Evolutionary conservation across 2,888 invertebrate species (phyloP).

Genomic region (Coelopa pilipes): DNA sequence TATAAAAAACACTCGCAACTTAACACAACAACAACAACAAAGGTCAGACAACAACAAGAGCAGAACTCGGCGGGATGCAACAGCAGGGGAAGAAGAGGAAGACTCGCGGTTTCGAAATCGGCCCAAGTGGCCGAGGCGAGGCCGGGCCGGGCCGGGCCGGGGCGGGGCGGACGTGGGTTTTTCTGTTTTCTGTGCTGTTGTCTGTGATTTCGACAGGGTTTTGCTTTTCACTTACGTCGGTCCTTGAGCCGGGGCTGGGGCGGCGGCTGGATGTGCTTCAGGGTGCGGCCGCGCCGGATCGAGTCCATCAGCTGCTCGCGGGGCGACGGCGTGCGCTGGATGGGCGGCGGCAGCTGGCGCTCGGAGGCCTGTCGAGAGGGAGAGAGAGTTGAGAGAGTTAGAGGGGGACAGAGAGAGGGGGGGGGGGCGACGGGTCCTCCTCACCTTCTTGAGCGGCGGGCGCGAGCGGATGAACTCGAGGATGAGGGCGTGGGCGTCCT

Average conservation of each 20-base stretch:
- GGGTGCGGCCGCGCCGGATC: conserved; percentile 79
- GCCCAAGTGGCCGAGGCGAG: no score
- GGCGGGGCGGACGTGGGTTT: no score
- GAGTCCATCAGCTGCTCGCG: conserved; percentile 88
- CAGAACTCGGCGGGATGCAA: no score
- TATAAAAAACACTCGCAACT: background rate
- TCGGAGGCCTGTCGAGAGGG: conserved; percentile 75
- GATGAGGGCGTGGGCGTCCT: conserved; percentile 95
- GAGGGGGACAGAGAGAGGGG: background rate
- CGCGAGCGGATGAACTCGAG: conserved; percentile 96
- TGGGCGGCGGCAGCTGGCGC: conserved; percentile 82
- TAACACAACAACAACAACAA: no score
- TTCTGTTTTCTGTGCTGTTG: no score
- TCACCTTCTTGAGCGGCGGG: conserved; percentile 90
- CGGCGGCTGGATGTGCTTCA: conserved; percentile 71
- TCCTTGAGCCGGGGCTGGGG: conserved; percentile 68
- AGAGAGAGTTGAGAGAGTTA: background rate
- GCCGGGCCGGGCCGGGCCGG: no score
- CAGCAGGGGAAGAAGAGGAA: no score
- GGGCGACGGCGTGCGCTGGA: conserved; percentile 78
- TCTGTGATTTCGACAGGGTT: no score
- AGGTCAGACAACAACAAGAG: no score
- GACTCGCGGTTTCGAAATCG: no score
- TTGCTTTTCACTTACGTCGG: conserved; percentile 68
- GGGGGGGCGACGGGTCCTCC: conserved; percentile 44